These are phyloP conservation scores for Rambutsinella grinnellia DNA, from an alignment of 2,888 invertebrate species.

Conservation along the genomic window DNA sequence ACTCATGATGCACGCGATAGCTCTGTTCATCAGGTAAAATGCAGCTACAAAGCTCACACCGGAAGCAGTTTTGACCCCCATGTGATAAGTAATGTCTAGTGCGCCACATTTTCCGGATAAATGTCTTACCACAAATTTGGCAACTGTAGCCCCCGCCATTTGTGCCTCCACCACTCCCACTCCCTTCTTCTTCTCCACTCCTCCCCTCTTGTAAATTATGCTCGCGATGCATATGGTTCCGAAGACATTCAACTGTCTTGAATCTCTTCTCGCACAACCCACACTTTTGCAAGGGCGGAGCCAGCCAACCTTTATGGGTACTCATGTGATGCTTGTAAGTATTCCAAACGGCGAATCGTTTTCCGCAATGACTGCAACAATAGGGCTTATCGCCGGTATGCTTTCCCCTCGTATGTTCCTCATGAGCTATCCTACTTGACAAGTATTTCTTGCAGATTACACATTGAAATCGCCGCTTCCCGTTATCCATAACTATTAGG, in stretches of 20 bases:
- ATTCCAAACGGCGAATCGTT: conserved; percentile 48
- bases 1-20: conserved; percentile 50
- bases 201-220: conserved; percentile 20
- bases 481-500: conserved; percentile 42
- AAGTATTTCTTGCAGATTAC: conserved; percentile 49
- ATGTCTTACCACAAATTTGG: conserved; percentile 52
- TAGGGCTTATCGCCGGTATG: conserved; percentile 53
- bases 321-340: conserved; percentile 52
- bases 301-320: conserved; percentile 33
- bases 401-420: conserved; percentile 48
- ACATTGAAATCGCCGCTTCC: conserved; percentile 48
- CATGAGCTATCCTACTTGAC: conserved; percentile 45
- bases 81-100: conserved; percentile 51
- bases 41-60: conserved; percentile 54
- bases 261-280: conserved; percentile 44
- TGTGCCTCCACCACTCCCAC: conserved; percentile 2
- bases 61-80: conserved; percentile 54
- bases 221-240: conserved; percentile 41
- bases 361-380: conserved; percentile 44
- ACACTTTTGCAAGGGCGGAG: conserved; percentile 39
- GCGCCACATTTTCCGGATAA: conserved; percentile 52
- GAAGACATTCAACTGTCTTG: conserved; percentile 39
- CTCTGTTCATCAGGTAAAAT: conserved; percentile 58
- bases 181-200: not conserved
- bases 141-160: conserved; percentile 44